Evolutionary conservation across 2,888 invertebrate species (phyloP).

Genomic region (Myopa tessellatipennis): DNA sequence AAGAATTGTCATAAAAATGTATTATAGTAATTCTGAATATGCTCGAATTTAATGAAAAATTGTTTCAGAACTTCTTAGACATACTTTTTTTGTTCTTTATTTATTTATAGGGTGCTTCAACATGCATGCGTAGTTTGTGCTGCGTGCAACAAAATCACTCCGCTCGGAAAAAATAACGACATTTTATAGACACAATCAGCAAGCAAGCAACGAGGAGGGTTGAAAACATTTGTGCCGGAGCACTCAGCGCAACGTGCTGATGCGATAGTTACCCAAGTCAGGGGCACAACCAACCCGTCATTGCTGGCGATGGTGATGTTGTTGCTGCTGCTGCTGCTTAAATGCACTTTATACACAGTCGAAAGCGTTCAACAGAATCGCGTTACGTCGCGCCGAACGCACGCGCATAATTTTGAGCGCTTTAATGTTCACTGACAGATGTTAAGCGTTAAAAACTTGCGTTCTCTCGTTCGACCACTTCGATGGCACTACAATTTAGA

Average conservation of each 20-base stretch:
- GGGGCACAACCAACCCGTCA: neutral
- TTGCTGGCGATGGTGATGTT: too few relatives aligned
- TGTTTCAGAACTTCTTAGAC: too few relatives aligned
- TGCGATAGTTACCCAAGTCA: conserved; percentile 36
- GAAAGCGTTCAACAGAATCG: neutral
- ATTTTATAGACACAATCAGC: conserved; percentile 46
- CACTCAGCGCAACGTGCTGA: neutral
- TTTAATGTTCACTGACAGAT: conserved; percentile 63
- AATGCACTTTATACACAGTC: neutral
- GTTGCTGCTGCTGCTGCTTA: neutral
- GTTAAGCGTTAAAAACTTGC: conserved; percentile 51
- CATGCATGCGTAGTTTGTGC: neutral
- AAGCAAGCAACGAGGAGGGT: conserved; percentile 47
- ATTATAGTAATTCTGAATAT: too few relatives aligned
- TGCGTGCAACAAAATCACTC: neutral
- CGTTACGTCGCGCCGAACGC: conserved; percentile 44
- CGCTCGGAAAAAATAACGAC: conserved; percentile 54
- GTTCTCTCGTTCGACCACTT: neutral
- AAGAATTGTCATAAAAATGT: too few relatives aligned
- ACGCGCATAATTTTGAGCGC: conserved; percentile 53
- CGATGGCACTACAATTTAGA: neutral
- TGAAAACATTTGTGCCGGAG: conserved; percentile 31
- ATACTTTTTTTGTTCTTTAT: too few relatives aligned
- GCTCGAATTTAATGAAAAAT: too few relatives aligned
- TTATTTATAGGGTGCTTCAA: too few relatives aligned